Evolutionary conservation across 2,113 vertebrate species (phyloP).

Genomic region (Channa argus): DNA sequence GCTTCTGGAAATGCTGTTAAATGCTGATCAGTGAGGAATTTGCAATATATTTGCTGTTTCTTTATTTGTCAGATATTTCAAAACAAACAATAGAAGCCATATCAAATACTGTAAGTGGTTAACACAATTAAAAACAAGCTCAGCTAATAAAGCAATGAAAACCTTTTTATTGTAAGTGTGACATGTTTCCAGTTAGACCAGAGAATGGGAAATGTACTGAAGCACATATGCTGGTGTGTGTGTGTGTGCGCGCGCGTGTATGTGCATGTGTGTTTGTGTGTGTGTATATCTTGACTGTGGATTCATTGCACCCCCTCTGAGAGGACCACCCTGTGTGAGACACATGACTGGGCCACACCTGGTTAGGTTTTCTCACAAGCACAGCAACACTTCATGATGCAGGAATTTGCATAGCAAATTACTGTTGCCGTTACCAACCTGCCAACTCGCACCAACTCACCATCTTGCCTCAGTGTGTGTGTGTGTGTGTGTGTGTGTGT

Average conservation of each 20-base stretch:
- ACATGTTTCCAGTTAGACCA: not conserved
- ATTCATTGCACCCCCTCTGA: conserved; percentile 59
- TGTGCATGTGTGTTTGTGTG: conserved; percentile 39
- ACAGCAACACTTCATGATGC: conserved; percentile 47
- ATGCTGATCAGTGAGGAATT: too few relatives aligned
- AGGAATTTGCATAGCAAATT: conserved; percentile 53
- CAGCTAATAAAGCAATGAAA: too few relatives aligned
- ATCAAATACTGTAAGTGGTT: too few relatives aligned
- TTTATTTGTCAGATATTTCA: too few relatives aligned
- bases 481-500: not conserved
- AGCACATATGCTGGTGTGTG: too few relatives aligned
- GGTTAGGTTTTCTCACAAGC: conserved; percentile 27
- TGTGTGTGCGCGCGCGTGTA: too few relatives aligned
- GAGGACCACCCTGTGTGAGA: conserved; percentile 65
- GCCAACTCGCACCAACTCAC: too few relatives aligned
- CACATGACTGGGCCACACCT: conserved; percentile 68
- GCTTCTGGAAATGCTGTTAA: too few relatives aligned
- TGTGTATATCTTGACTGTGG: conserved; percentile 57
- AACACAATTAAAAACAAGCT: too few relatives aligned
- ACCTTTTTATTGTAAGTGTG: not conserved
- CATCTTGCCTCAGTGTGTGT: not conserved
- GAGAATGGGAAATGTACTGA: not conserved
- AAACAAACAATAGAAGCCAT: too few relatives aligned
- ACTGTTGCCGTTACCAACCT: conserved; percentile 5
- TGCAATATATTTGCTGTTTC: too few relatives aligned